These are phyloP conservation scores for Opisthograptis luteolata DNA, from an alignment of 2,888 invertebrate genomes.

Conservation along the genomic window DNA sequence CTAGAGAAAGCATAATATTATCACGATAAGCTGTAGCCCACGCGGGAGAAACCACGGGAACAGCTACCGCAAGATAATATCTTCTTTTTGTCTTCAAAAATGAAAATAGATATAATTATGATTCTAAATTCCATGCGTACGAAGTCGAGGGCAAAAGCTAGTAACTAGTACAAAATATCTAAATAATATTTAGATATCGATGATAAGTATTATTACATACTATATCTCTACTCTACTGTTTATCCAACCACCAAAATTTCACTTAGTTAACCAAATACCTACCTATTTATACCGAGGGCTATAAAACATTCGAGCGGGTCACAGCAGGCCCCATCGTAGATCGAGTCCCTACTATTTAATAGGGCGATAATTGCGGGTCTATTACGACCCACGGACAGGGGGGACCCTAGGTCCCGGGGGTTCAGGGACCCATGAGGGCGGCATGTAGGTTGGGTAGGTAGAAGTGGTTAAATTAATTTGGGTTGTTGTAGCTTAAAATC, in stretches of 20 bases:
- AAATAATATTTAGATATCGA: too few species aligned
- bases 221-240: background rate
- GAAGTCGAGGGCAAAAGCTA: too few species aligned
- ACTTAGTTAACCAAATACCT: background rate
- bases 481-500: background rate
- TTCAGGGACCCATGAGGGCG: conserved; percentile 2
- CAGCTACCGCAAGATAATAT: too few species aligned
- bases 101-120: too few species aligned
- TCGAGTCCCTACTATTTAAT: conserved; percentile 74
- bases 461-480: conserved; percentile 3
- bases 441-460: conserved; percentile 1
- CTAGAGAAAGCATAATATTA: too few species aligned
- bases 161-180: too few species aligned
- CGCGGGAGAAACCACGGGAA: too few species aligned
- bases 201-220: too few species aligned
- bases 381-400: conserved; percentile 50
- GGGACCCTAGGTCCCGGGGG: conserved; percentile 20
- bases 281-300: conserved; percentile 6
- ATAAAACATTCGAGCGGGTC: conserved; percentile 45
- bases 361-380: conserved; percentile 76
- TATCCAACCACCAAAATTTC: background rate
- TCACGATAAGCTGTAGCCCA: too few species aligned
- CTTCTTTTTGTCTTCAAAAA: too few species aligned
- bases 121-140: too few species aligned
- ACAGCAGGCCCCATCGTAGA: conserved; percentile 54